A percentile compares a stretch with the other conserved stretches of the same genome.
Evolutionary conservation across 2,113 vertebrate genomes (phyloP).

Genomic region (Hippolais icterina): DNA sequence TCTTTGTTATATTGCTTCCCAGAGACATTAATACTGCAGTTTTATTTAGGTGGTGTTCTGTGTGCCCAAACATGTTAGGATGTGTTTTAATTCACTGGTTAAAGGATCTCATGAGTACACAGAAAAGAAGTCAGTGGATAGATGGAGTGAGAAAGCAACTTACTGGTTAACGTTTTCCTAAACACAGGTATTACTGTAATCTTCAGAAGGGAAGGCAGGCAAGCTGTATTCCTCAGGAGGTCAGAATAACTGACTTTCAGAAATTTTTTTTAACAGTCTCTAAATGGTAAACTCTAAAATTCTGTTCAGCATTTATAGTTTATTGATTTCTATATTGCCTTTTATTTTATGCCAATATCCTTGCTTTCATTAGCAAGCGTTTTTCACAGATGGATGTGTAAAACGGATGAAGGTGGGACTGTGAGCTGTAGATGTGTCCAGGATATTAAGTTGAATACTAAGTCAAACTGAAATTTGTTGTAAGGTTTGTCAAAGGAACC

Average conservation of each 20-base stretch:
- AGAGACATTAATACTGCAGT: neutral
- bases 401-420: neutral
- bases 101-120: neutral
- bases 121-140: neutral
- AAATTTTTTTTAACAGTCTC: neutral
- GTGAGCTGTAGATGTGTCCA: neutral
- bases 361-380: neutral
- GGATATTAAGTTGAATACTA: neutral
- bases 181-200: neutral
- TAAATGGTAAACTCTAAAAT: neutral
- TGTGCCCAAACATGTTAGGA: neutral
- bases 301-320: neutral
- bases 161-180: neutral
- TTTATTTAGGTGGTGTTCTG: neutral
- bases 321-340: neutral
- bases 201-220: neutral
- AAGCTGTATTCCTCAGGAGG: neutral
- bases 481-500: neutral
- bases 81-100: neutral
- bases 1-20: neutral
- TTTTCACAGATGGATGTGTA: neutral
- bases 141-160: neutral
- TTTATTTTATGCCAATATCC: neutral
- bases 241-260: neutral
- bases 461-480: neutral